phyloP scores from a whole-genome alignment of 2,888 invertebrate genomes.

The Mongoloraphidia duomilia region DNA sequence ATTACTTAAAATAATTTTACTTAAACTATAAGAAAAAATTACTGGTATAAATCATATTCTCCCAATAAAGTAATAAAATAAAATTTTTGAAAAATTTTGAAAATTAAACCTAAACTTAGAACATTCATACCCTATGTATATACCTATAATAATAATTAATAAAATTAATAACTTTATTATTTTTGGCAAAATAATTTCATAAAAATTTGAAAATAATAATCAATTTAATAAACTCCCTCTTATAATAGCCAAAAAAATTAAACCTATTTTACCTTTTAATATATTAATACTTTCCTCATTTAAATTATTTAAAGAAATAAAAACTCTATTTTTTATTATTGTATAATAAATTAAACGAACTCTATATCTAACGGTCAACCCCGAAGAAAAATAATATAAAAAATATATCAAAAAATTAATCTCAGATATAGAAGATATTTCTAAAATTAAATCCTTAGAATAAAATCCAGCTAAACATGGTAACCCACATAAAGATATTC shows the following conservation, averaged over 20 bases:
- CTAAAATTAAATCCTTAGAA: constrained; percentile 48
- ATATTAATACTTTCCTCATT: constrained; percentile 34
- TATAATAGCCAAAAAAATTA: constrained; percentile 33
- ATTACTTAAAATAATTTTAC: too few species aligned
- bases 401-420: constrained; percentile 39
- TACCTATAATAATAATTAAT: constrained; percentile 30
- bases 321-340: constrained; percentile 32
- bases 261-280: constrained; percentile 30
- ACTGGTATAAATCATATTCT: constrained; percentile 27
- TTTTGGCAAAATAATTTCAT: constrained; percentile 33
- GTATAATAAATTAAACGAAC: constrained; percentile 38
- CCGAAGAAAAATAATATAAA: constrained; percentile 39
- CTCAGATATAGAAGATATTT: constrained; percentile 35
- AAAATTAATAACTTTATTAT: constrained; percentile 35
- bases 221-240: constrained; percentile 35
- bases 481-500: constrained; percentile 46
- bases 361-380: constrained; percentile 38
- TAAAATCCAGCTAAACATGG: constrained; percentile 52
- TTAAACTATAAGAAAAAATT: too few species aligned
- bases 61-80: constrained; percentile 26
- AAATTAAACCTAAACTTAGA: constrained; percentile 29
- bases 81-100: constrained; percentile 29
- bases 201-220: constrained; percentile 34
- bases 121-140: constrained; percentile 28
- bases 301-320: constrained; percentile 32